phyloP scores from a whole-genome alignment of 92 coral and sea anemone species.

The Ricordea florida region DNA sequence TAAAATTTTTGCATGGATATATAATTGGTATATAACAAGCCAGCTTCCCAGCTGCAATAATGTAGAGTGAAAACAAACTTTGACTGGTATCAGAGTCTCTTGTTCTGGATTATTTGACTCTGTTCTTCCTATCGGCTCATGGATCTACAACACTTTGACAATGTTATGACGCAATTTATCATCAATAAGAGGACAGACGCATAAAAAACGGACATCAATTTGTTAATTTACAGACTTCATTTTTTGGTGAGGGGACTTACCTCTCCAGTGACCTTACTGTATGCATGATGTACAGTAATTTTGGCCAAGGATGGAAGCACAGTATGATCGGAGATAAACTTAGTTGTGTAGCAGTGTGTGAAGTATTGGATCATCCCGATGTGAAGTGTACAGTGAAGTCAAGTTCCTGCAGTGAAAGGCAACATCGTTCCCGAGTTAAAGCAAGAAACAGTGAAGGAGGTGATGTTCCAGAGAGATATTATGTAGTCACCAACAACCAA shows the following conservation, averaged over 20 bases:
- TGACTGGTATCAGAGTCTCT: too few species aligned
- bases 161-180: neutral
- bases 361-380: constrained; percentile 94
- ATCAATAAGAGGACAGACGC: neutral
- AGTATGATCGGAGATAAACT: constrained; percentile 75
- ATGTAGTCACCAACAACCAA: constrained; percentile 97
- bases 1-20: too few species aligned
- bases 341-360: constrained; percentile 96
- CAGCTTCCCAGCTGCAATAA: too few species aligned
- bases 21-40: too few species aligned
- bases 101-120: too few species aligned
- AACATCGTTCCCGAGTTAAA: constrained; percentile 72
- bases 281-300: constrained; percentile 88
- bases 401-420: constrained; percentile 13
- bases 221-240: constrained; percentile 70
- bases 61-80: too few species aligned
- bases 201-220: neutral
- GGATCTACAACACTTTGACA: too few species aligned
- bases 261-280: constrained; percentile 96
- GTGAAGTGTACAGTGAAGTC: constrained; percentile 87
- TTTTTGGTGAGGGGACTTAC: constrained; percentile 98
- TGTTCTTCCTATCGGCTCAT: too few species aligned
- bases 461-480: constrained; percentile 95
- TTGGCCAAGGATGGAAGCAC: constrained; percentile 81
- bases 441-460: constrained; percentile 97